Base-by-base conservation (phyloP, 37 sponge, comb jelly and placozoan genomes). In the Aphrocallistes beatrix region DNA sequence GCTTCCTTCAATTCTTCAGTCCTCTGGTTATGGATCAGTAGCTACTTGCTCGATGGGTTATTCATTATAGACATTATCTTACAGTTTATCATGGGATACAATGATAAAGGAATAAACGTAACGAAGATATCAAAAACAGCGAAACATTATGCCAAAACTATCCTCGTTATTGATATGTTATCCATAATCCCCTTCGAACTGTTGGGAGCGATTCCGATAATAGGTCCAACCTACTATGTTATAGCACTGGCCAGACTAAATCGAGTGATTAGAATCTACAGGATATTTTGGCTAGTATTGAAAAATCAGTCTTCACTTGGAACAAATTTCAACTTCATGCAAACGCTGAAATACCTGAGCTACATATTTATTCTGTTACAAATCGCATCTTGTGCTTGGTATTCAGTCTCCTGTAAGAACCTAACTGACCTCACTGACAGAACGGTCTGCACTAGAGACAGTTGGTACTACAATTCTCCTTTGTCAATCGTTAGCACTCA, bases 41-140 rank as follows among this genome's bases (percentile, higher is more conserved):
- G 89, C 89, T 93, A 93, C 60, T 16, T 87, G 21, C 51, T 89
- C 36, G 93, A 93, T 23, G 28, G 85, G 30, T 60, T 88, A 84
- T 90, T 90, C 36, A 0, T 88, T 34, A 81, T 48, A 36, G 93
- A 93, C 83, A 90, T 93, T 89, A 25, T 13, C 34, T 28, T 60
- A 6, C 75, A 60, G 75, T 60, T 60, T 60, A 60, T 60, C 21
- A 60, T 60, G 75, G 75, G 75, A 3, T 60, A 60, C 75, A 60
- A 60, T 30, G 75, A 60, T 19, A 60, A 60, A 28, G 75, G 75
- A 13, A 60, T 60, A 60, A 19, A 60, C 1, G 75, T 60, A 19
- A 60, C 75, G 1, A 60, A 60, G 25, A 8, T 60, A 30, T 60
- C 75, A 8, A 60, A 60, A 60, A 60, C 75, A 19, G 75, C 75